Conservation (phyloP, 2,113 vertebrate genomes). For the Tylochromis polylepis region DNA sequence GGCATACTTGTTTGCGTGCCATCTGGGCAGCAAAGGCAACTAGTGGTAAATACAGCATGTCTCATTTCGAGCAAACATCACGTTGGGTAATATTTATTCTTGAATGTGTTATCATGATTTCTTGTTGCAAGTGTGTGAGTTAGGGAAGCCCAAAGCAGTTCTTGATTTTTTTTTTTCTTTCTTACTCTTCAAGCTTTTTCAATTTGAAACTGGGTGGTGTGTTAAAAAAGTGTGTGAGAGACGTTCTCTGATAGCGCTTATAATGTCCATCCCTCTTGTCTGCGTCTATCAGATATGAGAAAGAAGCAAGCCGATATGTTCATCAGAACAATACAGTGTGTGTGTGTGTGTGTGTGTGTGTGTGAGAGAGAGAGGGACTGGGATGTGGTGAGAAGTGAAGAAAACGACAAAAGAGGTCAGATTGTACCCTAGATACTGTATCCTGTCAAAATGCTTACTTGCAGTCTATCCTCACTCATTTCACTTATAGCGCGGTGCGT, state of each 20-base stretch:
- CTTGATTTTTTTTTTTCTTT: not conserved
- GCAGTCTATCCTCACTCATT: slow-evolving; percentile 19
- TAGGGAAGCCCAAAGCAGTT: not conserved
- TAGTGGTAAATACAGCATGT: slow-evolving; percentile 56
- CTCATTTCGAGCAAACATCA: slow-evolving; percentile 47
- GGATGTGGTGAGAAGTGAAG: slow-evolving; percentile 43
- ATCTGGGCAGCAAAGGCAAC: slow-evolving; percentile 55
- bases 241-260: not conserved
- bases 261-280: not conserved
- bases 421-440: slow-evolving; percentile 49
- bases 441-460: slow-evolving; percentile 54
- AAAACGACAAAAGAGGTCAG: slow-evolving; percentile 56
- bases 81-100: slow-evolving; percentile 35
- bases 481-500: not conserved
- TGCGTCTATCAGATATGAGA: slow-evolving; percentile 13
- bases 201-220: not conserved
- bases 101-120: slow-evolving; percentile 29
- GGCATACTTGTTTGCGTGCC: slow-evolving; percentile 34
- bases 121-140: slow-evolving; percentile 12
- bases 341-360: not conserved
- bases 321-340: slow-evolving; percentile 1
- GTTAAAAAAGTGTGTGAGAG: not conserved
- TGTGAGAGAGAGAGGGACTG: not conserved
- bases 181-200: not conserved
- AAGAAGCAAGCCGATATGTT: not conserved